These are phyloP conservation scores for Teleopsis dalmanni DNA, from an alignment of 1,140 invertebrate species.

Conservation along the genomic window DNA sequence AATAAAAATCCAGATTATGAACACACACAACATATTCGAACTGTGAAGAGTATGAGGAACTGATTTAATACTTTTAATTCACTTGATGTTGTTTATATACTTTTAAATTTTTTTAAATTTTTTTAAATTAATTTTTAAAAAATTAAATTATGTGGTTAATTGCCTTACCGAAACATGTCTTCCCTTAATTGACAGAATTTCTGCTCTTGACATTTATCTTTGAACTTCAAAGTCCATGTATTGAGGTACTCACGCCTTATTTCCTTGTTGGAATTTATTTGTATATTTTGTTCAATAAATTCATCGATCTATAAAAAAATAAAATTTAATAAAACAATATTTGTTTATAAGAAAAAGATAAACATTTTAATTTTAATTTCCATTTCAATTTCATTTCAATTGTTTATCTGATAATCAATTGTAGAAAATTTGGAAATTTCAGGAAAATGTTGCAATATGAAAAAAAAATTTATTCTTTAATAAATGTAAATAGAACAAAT, in stretches of 20 bases:
- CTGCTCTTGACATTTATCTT: constrained; percentile 51
- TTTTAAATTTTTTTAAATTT: too few species aligned
- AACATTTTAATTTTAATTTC: too few species aligned
- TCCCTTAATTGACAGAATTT: constrained; percentile 78
- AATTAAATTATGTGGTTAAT: background rate
- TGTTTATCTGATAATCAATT: too few species aligned
- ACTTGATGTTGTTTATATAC: too few species aligned
- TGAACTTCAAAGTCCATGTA: constrained; percentile 78
- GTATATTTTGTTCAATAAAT: constrained; percentile 81
- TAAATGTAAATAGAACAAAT: too few species aligned
- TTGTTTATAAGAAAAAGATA: too few species aligned
- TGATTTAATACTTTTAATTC: background rate
- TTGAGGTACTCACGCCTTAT: constrained; percentile 84
- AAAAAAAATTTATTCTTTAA: too few species aligned
- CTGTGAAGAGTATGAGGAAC: constrained; percentile 32
- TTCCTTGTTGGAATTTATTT: constrained; percentile 86
- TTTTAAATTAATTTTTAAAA: too few species aligned
- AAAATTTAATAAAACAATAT: background rate
- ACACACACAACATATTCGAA: constrained; percentile 87
- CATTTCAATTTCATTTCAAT: too few species aligned
- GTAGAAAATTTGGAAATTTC: too few species aligned
- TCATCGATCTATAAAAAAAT: constrained; percentile 62
- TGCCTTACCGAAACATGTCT: constrained; percentile 69
- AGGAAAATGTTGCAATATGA: too few species aligned
- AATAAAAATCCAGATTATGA: constrained; percentile 85